Evolutionary conservation across 2,113 vertebrate genomes (phyloP), one percentile per base, ranked within the genome.

Genomic region (Podarcis raffonei): DNA sequence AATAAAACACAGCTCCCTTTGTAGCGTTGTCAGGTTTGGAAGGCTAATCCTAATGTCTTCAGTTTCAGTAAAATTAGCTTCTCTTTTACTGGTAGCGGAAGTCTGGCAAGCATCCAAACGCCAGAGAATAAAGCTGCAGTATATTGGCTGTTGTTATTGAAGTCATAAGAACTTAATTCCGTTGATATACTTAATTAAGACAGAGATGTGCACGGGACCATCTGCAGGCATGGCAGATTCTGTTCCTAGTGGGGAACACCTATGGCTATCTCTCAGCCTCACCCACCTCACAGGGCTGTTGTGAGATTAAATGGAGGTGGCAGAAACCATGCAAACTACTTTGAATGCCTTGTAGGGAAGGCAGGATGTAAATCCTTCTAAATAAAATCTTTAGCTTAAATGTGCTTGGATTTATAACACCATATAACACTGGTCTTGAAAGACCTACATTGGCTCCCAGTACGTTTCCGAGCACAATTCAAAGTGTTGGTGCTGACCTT

Each of bases 11-110:
- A 88, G 93, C 37, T 8, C 62, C 94, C 72, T 84, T 92, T 91
- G 39, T 94, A 86, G 90, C 88, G 35, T 90, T 25, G 76, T 91
- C 5, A 85, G 69, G 27, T 32, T 95, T 90, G 90, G 93, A 91
- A 81, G 39, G 65, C 80, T 85, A 89, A 91, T 94, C 15, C 83
- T 93, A 88, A 66, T 94, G 4, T n/a, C 77, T 93, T 90, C 92
- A 94, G 86, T 92, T 95, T 93, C 81, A 89, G 13, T 93, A 88
- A 89, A 69, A 87, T 93, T 23, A 92, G 81, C 94, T 96, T 95
- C 59, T 91, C 88, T 95, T 94, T 95, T 95, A 25, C 89, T 94
- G 84, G 77, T n/a, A 92, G 79, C 92, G 78, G 92, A 90, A 94
- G 62, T 86, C 53, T 92, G 81, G 88, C 88, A 94, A 87, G 89